Evolutionary conservation across 2,797 vertebrate species (phyloP).

Genomic region (Mycteria americana): DNA sequence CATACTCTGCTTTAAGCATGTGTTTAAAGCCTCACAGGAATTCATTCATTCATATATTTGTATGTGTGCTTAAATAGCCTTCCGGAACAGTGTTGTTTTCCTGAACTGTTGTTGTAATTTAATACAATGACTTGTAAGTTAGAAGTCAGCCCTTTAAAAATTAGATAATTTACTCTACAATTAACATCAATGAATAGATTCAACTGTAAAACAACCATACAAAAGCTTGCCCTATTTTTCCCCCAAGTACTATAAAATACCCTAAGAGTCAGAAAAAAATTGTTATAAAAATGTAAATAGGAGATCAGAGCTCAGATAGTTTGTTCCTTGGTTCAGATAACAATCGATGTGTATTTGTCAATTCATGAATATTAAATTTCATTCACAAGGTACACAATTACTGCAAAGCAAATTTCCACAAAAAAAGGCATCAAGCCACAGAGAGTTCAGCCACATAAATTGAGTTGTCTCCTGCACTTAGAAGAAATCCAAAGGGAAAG

Average conservation of each 20-base stretch:
- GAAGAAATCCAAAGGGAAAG: not conserved
- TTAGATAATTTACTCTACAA: not conserved
- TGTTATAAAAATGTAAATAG: not conserved
- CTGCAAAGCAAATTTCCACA: not conserved
- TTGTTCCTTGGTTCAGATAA: not conserved
- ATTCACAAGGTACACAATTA: not conserved
- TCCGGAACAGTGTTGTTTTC: not conserved
- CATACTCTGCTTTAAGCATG: not conserved
- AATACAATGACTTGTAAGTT: not conserved
- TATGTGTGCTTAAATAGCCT: not conserved
- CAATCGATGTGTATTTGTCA: not conserved
- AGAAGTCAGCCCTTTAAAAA: not conserved
- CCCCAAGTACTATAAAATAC: not conserved
- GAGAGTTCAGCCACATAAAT: not conserved
- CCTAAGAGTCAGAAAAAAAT: not conserved
- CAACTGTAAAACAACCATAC: not conserved
- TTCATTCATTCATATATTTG: not conserved
- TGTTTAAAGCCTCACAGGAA: not conserved
- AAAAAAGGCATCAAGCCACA: not conserved
- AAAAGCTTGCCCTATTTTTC: not conserved
- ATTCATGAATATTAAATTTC: not conserved
- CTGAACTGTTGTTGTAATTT: not conserved
- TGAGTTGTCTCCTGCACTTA: not conserved
- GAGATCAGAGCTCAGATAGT: not conserved
- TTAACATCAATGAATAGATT: not conserved